Conservation (phyloP, 2,797 vertebrate genomes). For the Vireo griseus region DNA sequence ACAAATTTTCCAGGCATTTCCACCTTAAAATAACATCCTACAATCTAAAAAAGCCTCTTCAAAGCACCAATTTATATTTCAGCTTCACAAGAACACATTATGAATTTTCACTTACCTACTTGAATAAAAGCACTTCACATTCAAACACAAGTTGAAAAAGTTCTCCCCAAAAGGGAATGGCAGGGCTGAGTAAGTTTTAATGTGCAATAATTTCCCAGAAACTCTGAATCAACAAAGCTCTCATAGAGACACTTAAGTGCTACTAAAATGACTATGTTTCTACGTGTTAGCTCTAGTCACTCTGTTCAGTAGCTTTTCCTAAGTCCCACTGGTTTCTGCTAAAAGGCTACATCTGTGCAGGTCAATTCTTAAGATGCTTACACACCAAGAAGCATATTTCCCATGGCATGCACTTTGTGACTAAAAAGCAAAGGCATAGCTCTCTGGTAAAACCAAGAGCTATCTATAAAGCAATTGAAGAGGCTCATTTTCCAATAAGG, state of each 20-base stretch:
- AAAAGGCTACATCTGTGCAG: not conserved
- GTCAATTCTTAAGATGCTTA: not conserved
- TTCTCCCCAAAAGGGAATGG: not conserved
- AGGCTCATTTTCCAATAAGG: not conserved
- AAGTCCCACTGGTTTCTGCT: not conserved
- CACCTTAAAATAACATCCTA: constrained; percentile 24
- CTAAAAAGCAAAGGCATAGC: constrained; percentile 5
- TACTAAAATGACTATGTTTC: not conserved
- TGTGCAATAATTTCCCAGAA: not conserved
- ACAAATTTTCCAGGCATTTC: not conserved
- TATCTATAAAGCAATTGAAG: not conserved
- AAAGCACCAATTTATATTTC: not conserved
- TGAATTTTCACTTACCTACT: not conserved
- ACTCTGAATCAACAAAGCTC: not conserved
- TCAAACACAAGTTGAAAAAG: not conserved
- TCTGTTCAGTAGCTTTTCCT: not conserved
- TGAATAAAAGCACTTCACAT: not conserved
- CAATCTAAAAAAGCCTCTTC: not conserved
- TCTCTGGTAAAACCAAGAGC: not conserved
- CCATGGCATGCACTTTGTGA: not conserved
- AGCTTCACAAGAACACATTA: not conserved
- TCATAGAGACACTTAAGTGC: not conserved
- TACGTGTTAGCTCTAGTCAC: not conserved
- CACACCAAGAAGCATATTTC: not conserved
- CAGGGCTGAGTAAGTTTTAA: not conserved